These are phyloP conservation scores for Ceyx cyanopectus DNA, from an alignment of 2,113 vertebrate genomes.

Conservation along the genomic window DNA sequence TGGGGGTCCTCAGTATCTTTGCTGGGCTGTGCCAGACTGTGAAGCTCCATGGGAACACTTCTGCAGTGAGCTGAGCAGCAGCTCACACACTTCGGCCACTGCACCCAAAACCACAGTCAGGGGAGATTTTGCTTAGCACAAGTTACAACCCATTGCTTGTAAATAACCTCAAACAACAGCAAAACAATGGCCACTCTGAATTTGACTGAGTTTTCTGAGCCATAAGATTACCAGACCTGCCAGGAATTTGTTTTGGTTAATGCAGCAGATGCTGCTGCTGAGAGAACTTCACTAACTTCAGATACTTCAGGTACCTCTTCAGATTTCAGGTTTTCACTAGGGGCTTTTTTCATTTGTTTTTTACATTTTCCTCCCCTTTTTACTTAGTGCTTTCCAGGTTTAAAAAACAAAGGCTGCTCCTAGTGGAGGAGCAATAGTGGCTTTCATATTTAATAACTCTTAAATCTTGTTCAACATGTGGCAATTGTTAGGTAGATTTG, in stretches of 20 bases:
- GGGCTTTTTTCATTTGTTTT: neutral
- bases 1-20: rapidly evolving
- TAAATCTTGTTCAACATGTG: slow-evolving; percentile 79
- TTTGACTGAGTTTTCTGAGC: neutral
- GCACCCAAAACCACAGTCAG: neutral
- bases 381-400: slow-evolving; percentile 57
- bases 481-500: slow-evolving; percentile 84
- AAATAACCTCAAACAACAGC: neutral
- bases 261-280: neutral
- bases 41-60: neutral
- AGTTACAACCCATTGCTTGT: neutral
- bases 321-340: neutral
- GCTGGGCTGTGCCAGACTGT: neutral
- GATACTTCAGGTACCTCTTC: neutral
- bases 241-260: neutral
- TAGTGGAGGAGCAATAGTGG: slow-evolving; percentile 57
- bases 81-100: rapidly evolving
- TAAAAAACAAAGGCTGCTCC: slow-evolving; percentile 70
- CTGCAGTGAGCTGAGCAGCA: neutral
- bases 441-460: slow-evolving; percentile 80
- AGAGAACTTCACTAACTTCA: neutral
- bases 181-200: rapidly evolving
- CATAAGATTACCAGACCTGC: neutral
- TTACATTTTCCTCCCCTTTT: neutral
- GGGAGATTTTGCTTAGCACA: neutral